Base-by-base conservation (phyloP, 2,113 vertebrate genomes). In the Platycercus adscitus region DNA sequence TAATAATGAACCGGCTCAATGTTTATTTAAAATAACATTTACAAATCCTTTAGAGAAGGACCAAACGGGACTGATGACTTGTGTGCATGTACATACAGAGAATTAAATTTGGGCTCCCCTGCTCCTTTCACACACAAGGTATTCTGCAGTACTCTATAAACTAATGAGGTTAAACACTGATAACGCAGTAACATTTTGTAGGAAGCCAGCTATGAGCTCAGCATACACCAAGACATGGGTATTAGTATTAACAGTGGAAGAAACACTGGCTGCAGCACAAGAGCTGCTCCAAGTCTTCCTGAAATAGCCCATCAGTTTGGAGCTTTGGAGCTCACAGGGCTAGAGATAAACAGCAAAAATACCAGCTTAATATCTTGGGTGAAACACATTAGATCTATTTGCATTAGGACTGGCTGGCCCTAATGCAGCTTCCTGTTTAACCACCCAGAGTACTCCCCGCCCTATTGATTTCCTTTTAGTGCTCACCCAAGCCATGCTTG, bases 1-100 rank as follows among this genome's bases (percentile, higher is more conserved):
- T 96, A 97, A 97, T 97, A 97, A 97, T 92, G 93, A 98, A 94
- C 73, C 72, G 88, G 94, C 91, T 95, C 97, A 98, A 98, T 97
- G 94, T 93, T 92, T 98, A 98, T 97, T 96, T 97, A 80, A 96
- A 98, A 95, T 97, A 98, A 98, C 97, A 98, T 98, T 98, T 97
- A 97, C 96, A 97, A 98, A 98, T 97, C 98, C 97, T 98, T 97
- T 94, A 93, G 86, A 91, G 77, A 93, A 91, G 88, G 85, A 68
- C 93, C 72, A 93, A 97, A 96, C 91, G 90, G 80, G 64, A 91
- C 63, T 86, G 97, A 93, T 95, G 93, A 96, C 93, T 96, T 95
- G 85, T 91, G 81, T 82, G n/a, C 47, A 56, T 41, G 71, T 90
- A 89, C 53, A 43, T 25, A 88, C n/a, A 86, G 82, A 93, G 78